These are phyloP conservation scores for Ptychobarbus kaznakovi DNA, from an alignment of 2,797 vertebrate genomes.

Conservation along the genomic window DNA sequence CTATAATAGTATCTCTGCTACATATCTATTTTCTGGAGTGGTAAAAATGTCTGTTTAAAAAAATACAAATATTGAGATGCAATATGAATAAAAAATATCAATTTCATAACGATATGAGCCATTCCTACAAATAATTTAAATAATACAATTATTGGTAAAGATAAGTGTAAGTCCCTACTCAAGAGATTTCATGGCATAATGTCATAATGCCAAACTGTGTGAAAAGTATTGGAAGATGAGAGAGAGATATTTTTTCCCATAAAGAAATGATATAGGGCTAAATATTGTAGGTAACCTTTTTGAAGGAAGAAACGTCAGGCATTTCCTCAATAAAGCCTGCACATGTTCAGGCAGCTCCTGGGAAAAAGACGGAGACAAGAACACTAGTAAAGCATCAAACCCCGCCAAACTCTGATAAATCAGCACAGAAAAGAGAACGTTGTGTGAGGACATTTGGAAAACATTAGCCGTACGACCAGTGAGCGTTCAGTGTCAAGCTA, in stretches of 20 bases:
- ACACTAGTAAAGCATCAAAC: conserved; percentile 40
- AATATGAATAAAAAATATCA: neutral
- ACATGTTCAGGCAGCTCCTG: conserved; percentile 88
- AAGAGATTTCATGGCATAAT: conserved; percentile 23
- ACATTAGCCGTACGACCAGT: neutral
- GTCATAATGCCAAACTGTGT: conserved; percentile 38
- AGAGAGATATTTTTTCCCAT: too few species aligned
- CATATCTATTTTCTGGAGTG: neutral
- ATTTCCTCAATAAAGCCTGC: conserved; percentile 87
- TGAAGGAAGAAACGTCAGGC: conserved; percentile 91
- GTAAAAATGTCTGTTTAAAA: neutral
- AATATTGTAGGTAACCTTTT: conserved; percentile 78
- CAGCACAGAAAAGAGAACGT: conserved; percentile 18
- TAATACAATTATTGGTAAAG: neutral
- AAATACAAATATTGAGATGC: neutral
- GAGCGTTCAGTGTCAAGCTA: neutral
- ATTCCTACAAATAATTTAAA: neutral
- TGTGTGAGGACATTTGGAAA: conserved; percentile 40
- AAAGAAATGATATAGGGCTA: neutral
- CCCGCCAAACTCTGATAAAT: neutral
- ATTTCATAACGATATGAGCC: neutral
- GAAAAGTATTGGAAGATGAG: neutral
- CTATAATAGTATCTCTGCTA: neutral
- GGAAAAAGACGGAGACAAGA: conserved; percentile 37
- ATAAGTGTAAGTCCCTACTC: neutral